These are phyloP conservation scores for Ophion ventricosus DNA, from an alignment of 2,888 invertebrate species.

Conservation along the genomic window DNA sequence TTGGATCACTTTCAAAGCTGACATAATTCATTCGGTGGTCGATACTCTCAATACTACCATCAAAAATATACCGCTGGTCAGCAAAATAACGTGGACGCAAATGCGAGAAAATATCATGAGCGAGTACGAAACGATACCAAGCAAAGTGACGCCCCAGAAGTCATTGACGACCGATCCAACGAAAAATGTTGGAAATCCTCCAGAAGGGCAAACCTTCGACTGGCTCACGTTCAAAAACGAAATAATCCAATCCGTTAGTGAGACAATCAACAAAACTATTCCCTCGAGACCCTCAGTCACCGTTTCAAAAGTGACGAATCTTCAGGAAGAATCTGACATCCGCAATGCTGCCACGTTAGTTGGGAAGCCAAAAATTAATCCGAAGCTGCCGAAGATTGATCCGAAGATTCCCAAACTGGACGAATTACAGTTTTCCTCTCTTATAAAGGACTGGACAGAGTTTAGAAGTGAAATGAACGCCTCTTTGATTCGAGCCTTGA, in stretches of 20 bases:
- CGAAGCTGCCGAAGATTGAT: conserved; percentile 21
- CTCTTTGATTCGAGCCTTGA: conserved; percentile 50
- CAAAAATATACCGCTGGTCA: conserved; percentile 53
- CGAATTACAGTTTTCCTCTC: conserved; percentile 34
- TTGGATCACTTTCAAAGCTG: conserved; percentile 63
- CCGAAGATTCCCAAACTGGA: conserved; percentile 28
- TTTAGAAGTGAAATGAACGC: conserved; percentile 63
- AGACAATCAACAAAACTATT: conserved; percentile 37
- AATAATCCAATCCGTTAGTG: conserved; percentile 46
- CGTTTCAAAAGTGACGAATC: conserved; percentile 15
- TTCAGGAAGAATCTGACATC: conserved; percentile 1
- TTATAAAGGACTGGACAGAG: conserved; percentile 63
- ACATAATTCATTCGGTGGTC: conserved; percentile 56
- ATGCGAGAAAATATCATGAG: conserved; percentile 46
- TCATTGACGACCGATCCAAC: background rate
- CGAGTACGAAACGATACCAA: conserved; percentile 49
- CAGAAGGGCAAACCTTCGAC: conserved; percentile 26
- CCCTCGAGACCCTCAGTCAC: conserved; percentile 2
- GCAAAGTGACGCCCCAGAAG: background rate
- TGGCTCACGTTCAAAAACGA: conserved; percentile 61
- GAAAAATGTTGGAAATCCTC: background rate
- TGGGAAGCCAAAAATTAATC: conserved; percentile 26
- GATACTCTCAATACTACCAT: conserved; percentile 58
- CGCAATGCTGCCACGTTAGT: conserved; percentile 14
- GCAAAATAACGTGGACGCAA: conserved; percentile 56